Base-by-base conservation (phyloP, 2,888 invertebrate species). In the Diarsia brunnea region DNA sequence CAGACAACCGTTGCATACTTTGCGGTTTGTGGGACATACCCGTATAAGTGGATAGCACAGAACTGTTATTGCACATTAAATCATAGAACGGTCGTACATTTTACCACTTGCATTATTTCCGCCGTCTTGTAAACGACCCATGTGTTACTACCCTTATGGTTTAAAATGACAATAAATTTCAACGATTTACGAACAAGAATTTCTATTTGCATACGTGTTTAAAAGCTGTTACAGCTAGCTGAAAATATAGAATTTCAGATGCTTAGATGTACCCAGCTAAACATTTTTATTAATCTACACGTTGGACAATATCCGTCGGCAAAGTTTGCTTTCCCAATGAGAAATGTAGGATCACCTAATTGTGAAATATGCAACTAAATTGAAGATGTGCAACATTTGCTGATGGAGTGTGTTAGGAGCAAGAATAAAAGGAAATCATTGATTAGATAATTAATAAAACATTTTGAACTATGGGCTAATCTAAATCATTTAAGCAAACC, bases 41-140 rank as follows among this genome's bases (percentile, higher is more conserved):
- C 79, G 47, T 73, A 69, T 84, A 84, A 78, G 63, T 71, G 71
- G 66, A 85, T 75, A 66, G 84, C 31, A 69, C n/a, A 66, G 68
- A 79, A 69, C 70, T 84, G 84, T 86, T 83, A 83, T 79, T 86
- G 73, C 70, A 84, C 70, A 86, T 78, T 86, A 84, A 84, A 83
- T 83, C 84, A 84, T 83, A 73, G 69, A 66, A 78, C 27, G 70
- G 67, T 78, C 67, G 70, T 73, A 71, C 72, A 68, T 79, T 83
- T 16, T 71, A 73, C 73, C 73, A 70, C 67, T 70, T 68, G 84
- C 79, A 84, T 83, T 83, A 83, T 73, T 82, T 79, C 67, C 67
- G 70, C 82, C 19, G 31, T 83, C 86, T 78, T 86, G 69, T 69
- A 78, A 86, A 86, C 69, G 86, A 78, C 69, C 84, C 72, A 78